Evolutionary conservation across 2,888 invertebrate genomes (phyloP), one percentile per base, ranked within the genome.

Genomic region (Allophyes oxyacanthae): DNA sequence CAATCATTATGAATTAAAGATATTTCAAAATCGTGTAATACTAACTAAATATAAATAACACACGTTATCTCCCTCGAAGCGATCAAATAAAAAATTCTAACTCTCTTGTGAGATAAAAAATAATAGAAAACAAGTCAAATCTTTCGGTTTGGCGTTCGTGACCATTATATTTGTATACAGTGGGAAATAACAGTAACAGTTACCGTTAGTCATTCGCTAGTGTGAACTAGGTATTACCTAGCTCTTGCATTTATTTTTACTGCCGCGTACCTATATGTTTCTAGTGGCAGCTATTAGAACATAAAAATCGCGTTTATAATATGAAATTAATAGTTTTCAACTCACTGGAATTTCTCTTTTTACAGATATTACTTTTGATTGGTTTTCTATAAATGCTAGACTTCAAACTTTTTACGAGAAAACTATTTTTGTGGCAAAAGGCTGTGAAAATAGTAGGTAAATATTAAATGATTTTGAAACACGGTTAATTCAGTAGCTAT

Each of bases 221-320:
- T 75, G 75, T 76, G 75, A 73, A 75, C 75, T 71, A 69, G 76
- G 76, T 66, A 65, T 72, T 67, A 75, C 68, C 73, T 76, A 64
- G 57, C 34, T 54, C 48, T 50, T 20, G 61, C 64, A 26, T 75
- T 72, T 72, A 70, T 73, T 75, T 75, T 76, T 73, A 75, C 50
- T 52, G 28, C 61, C 44, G 8, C 28, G 28, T 28, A 20, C 20
- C 54, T 33, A 30, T 65, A 57, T 48, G 54, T 48, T 62, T 59
- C 59, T 64, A 55, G 59, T 43, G 36, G 53, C 42, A 25, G 15
- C 57, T 30, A 60, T 71, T 61, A 54, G 30, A 58, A 64, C 50
- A 70, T 61, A 58, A 75, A 67, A 72, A 62, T 56, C 36, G 41
- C 40, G 25, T 38, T 66, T 54, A 50, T 58, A 41, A 64, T 67